A percentile compares a stretch with the other conserved stretches of the same genome.
Evolutionary conservation across 2,113 vertebrate genomes (phyloP).

Genomic region (Heterocephalus glaber): DNA sequence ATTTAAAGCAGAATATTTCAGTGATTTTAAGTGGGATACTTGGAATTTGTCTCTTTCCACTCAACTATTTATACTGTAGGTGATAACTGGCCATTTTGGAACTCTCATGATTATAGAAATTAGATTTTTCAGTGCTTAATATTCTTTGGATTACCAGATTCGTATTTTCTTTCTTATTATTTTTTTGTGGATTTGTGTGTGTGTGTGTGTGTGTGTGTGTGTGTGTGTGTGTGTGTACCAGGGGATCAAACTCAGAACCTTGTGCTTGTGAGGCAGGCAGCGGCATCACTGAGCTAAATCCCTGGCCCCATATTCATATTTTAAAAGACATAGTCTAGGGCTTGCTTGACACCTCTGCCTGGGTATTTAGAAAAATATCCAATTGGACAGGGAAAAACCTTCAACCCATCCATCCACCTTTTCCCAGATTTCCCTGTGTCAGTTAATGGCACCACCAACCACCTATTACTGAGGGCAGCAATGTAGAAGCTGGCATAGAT

Average conservation of each 20-base stretch:
- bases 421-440: not conserved
- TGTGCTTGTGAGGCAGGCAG: no score
- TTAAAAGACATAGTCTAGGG: not conserved
- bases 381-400: not conserved
- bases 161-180: no score
- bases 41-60: not conserved
- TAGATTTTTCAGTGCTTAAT: not conserved
- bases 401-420: not conserved
- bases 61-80: not conserved
- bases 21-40: not conserved
- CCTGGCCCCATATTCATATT: no score
- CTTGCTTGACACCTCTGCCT: not conserved
- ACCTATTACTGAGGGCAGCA: not conserved
- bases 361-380: conserved; percentile 4
- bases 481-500: not conserved
- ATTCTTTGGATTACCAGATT: not conserved
- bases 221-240: no score
- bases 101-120: not conserved
- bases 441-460: not conserved
- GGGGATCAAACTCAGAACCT: no score
- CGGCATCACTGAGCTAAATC: no score
- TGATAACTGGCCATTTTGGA: not conserved
- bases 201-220: no score
- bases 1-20: not conserved
- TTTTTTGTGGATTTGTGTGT: no score